These are phyloP conservation scores for Discoglossus pictus DNA, from an alignment of 2,797 vertebrate species.

Conservation along the genomic window DNA sequence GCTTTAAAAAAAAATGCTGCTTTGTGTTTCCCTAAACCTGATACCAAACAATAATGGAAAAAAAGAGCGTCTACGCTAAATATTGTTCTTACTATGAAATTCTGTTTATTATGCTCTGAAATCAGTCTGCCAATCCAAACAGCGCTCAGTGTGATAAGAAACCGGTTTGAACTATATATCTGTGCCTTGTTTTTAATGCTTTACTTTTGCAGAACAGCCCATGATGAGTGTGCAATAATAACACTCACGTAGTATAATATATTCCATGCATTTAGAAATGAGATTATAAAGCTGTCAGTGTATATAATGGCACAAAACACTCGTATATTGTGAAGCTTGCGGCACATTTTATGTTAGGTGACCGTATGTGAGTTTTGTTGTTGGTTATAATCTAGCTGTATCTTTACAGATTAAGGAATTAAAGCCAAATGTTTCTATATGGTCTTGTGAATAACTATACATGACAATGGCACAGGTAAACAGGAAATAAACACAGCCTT, in stretches of 20 bases:
- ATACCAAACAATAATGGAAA: conserved; percentile 58
- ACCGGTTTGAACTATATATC: too few relatives aligned
- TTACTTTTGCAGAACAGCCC: conserved; percentile 37
- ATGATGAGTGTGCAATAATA: conserved; percentile 33
- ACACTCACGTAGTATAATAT: conserved; percentile 36
- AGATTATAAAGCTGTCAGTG: conserved; percentile 16
- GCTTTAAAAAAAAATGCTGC: conserved; percentile 66
- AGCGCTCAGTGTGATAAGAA: conserved; percentile 30
- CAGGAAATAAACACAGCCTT: too few relatives aligned
- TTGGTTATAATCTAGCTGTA: too few relatives aligned
- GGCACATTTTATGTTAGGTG: too few relatives aligned
- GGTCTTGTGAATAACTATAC: too few relatives aligned
- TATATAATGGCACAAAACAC: conserved; percentile 51
- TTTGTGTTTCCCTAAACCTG: conserved; percentile 67
- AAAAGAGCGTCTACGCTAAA: conserved; percentile 47
- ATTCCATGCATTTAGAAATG: conserved; percentile 47
- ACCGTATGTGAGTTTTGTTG: too few relatives aligned
- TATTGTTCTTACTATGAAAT: conserved; percentile 56
- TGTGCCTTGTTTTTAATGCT: conserved; percentile 43
- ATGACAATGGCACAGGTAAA: too few relatives aligned
- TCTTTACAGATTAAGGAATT: too few relatives aligned
- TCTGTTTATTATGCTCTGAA: conserved; percentile 45
- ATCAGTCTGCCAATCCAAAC: conserved; percentile 57
- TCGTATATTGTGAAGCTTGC: too few relatives aligned
- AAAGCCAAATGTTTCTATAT: too few relatives aligned